Evolutionary conservation across 2,797 vertebrate species (phyloP).

Genomic region (Hypotaenidia philippensis): DNA sequence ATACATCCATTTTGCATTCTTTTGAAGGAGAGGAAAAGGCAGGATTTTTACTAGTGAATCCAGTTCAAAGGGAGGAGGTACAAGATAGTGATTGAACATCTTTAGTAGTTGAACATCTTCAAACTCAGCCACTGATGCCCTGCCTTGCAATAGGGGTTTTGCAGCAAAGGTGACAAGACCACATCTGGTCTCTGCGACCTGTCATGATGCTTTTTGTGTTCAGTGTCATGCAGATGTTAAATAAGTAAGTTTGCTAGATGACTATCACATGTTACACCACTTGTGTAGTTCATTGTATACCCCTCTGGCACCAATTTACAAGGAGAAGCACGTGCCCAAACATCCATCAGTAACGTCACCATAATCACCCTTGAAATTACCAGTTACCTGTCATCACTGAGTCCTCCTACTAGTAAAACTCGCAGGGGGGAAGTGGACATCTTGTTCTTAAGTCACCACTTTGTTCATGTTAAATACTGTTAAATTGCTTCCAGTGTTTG

Average conservation of each 20-base stretch:
- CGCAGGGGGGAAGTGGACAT: background rate
- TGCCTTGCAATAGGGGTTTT: background rate
- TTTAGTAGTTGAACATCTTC: background rate
- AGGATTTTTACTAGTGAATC: slow-evolving; percentile 5
- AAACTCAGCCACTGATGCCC: background rate
- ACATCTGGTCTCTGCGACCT: background rate
- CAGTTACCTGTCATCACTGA: slow-evolving; percentile 8
- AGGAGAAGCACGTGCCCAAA: slow-evolving; percentile 10
- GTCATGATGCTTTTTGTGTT: background rate
- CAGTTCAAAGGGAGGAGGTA: background rate
- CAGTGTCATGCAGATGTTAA: slow-evolving; percentile 4
- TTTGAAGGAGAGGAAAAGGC: background rate
- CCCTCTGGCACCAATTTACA: slow-evolving; percentile 21
- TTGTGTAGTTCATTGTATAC: background rate
- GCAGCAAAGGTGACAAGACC: background rate
- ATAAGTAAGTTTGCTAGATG: background rate
- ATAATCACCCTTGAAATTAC: slow-evolving; percentile 43
- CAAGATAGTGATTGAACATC: background rate
- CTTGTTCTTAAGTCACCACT: slow-evolving; percentile 12
- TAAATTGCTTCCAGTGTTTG: background rate
- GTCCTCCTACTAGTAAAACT: slow-evolving; percentile 5
- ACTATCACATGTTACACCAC: background rate
- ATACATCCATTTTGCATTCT: background rate
- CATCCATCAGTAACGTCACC: background rate
- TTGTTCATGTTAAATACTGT: background rate